Evolutionary conservation across 2,113 vertebrate genomes (phyloP).

Genomic region (Miniopterus natalensis): DNA sequence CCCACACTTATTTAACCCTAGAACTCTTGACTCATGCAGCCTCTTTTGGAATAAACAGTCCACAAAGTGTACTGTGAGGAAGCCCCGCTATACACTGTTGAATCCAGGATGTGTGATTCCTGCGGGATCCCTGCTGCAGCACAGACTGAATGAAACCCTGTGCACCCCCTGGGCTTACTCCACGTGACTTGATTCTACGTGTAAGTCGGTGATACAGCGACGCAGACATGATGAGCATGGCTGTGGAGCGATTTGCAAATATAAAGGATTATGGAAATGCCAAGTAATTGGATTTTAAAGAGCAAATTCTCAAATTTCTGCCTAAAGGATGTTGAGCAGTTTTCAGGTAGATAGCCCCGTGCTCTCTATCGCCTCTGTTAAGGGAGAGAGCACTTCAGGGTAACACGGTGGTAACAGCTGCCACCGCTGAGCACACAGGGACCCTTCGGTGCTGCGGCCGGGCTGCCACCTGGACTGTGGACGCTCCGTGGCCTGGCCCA

Average conservation of each 20-base stretch:
- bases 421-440: not conserved
- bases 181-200: conserved; percentile 38
- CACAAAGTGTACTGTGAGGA: not conserved
- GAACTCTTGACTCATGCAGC: not conserved
- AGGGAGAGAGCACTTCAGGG: not conserved
- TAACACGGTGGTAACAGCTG: not conserved
- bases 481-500: accelerated
- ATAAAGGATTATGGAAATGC: conserved; percentile 58
- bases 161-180: not conserved
- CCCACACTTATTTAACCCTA: not conserved
- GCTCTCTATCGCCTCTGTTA: not conserved
- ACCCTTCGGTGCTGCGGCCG: accelerated
- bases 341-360: conserved; percentile 25
- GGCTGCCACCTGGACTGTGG: no score
- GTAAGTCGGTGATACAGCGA: not conserved
- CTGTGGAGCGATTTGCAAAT: conserved; percentile 7
- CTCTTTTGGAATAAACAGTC: not conserved
- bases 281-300: conserved; percentile 51
- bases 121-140: not conserved
- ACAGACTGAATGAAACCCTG: not conserved
- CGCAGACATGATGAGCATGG: not conserved
- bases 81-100: conserved; percentile 21
- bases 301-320: conserved; percentile 56
- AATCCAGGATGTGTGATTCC: not conserved
- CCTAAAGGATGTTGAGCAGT: not conserved